Percentiles rank a stretch among this genome's conserved stretches.
These are phyloP conservation scores for Agrochola macilenta DNA, from an alignment of 2,888 invertebrate genomes.

Conservation along the genomic window DNA sequence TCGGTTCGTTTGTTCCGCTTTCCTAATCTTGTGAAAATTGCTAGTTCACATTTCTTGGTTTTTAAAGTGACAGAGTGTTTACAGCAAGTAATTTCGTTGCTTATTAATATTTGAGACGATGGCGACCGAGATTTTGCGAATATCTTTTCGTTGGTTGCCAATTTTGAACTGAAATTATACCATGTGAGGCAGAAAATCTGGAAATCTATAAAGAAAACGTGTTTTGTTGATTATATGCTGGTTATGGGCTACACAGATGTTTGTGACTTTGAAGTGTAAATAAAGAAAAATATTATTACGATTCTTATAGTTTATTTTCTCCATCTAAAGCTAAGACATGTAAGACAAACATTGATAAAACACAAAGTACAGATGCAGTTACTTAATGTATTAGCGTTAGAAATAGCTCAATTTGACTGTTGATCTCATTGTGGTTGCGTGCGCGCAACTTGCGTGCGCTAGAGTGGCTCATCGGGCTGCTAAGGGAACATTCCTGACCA, in stretches of 20 bases:
- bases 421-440: conserved; percentile 62
- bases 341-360: conserved; percentile 1
- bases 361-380: conserved; percentile 31
- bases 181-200: background rate
- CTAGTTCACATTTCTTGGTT: conserved; percentile 67
- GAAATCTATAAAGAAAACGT: background rate
- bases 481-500: conserved; percentile 63
- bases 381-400: conserved; percentile 45
- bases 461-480: conserved; percentile 51
- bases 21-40: conserved; percentile 75
- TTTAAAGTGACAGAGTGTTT: conserved; percentile 40
- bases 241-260: no score
- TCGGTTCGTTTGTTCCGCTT: conserved; percentile 80
- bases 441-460: conserved; percentile 62
- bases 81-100: conserved; percentile 43
- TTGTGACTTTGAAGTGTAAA: no score
- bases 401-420: conserved; percentile 64
- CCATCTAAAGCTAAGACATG: no score
- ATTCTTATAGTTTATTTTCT: background rate
- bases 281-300: no score
- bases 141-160: background rate
- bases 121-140: background rate
- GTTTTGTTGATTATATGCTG: background rate
- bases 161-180: background rate
- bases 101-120: background rate